phyloP scores from a whole-genome alignment of 2,797 vertebrate genomes.

The Crenichthys baileyi region DNA sequence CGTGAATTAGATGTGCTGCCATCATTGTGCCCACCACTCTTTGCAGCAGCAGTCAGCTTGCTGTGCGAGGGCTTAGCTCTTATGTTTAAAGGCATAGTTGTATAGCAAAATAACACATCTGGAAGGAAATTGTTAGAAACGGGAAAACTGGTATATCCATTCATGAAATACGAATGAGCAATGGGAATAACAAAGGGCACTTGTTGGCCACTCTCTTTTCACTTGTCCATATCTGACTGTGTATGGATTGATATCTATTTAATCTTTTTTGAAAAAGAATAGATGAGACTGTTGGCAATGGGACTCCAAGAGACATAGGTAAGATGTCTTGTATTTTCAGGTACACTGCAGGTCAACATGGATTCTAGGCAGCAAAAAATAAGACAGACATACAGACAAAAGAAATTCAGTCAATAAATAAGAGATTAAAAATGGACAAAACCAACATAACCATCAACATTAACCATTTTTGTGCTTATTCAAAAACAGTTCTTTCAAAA shows the following conservation, averaged over 20 bases:
- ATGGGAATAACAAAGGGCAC: conserved; percentile 52
- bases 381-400: conserved; percentile 21
- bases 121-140: conserved; percentile 25
- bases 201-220: conserved; percentile 45
- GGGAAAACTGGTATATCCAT: conserved; percentile 38
- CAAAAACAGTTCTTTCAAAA: background rate
- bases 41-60: conserved; percentile 87
- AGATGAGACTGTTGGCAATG: conserved; percentile 41
- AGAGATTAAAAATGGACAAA: background rate
- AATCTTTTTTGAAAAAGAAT: conserved; percentile 32
- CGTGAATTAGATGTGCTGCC: conserved; percentile 87
- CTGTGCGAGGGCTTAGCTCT: conserved; percentile 70
- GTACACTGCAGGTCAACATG: conserved; percentile 59
- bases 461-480: background rate
- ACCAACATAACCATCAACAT: background rate
- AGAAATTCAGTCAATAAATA: background rate
- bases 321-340: conserved; percentile 52
- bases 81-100: conserved; percentile 75
- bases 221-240: conserved; percentile 53
- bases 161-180: conserved; percentile 23
- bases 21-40: conserved; percentile 85
- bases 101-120: conserved; percentile 45
- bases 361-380: conserved; percentile 54
- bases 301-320: conserved; percentile 41
- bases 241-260: conserved; percentile 39